A percentile compares a stretch with the other conserved stretches of the same genome.
phyloP scores from a whole-genome alignment of 1,140 invertebrate species.

The Heliconius hewitsoni region DNA sequence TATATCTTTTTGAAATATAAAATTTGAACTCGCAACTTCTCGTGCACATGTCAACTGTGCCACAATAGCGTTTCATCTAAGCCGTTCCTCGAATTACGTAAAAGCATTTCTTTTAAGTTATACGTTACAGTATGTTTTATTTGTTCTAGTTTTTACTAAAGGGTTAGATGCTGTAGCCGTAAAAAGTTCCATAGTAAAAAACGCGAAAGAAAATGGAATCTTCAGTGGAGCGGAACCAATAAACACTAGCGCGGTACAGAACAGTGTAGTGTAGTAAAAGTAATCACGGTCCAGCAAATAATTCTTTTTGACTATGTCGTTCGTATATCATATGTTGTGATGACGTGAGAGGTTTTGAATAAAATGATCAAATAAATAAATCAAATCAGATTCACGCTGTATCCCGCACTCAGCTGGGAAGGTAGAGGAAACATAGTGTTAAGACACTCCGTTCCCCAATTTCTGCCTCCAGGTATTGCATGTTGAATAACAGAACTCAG shows the following conservation, averaged over 20 bases:
- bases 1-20: too few relatives aligned
- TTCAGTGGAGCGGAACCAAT: slow-evolving; percentile 53
- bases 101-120: background rate
- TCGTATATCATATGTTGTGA: slow-evolving; percentile 36
- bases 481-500: too few relatives aligned
- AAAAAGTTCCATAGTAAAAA: slow-evolving; percentile 32
- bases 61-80: background rate
- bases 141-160: slow-evolving; percentile 15
- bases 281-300: slow-evolving; percentile 53
- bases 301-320: slow-evolving; percentile 49
- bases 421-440: too few relatives aligned
- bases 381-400: too few relatives aligned
- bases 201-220: slow-evolving; percentile 40
- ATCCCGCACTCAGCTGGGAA: too few relatives aligned
- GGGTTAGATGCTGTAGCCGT: slow-evolving; percentile 14
- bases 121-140: slow-evolving; percentile 3
- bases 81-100: background rate
- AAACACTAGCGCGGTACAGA: slow-evolving; percentile 44
- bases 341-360: background rate
- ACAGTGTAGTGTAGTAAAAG: slow-evolving; percentile 57
- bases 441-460: too few relatives aligned
- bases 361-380: background rate
- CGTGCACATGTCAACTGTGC: background rate
- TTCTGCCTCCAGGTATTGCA: too few relatives aligned
- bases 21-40: too few relatives aligned